phyloP scores from a whole-genome alignment of 2,113 vertebrate species.

The Emydura subglobosa region DNA sequence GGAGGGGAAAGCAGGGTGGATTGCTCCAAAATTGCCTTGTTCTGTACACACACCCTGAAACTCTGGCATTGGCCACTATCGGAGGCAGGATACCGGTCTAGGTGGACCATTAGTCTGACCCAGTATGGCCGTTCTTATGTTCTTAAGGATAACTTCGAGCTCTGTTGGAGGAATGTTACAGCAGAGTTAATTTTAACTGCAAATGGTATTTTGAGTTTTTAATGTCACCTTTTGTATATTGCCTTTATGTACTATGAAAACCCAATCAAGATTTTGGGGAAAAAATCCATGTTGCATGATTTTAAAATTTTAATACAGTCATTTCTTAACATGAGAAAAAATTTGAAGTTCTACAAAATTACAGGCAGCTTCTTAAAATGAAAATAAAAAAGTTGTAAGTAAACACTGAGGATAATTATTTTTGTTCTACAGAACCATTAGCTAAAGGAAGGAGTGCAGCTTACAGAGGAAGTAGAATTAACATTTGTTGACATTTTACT shows the following conservation, averaged over 20 bases:
- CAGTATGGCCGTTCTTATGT: too few relatives aligned
- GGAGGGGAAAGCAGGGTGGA: neutral
- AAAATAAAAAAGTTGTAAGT: conserved; percentile 78
- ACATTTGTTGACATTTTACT: conserved; percentile 83
- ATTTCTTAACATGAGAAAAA: neutral
- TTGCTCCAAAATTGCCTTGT: too few relatives aligned
- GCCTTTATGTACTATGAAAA: neutral
- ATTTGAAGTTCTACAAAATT: neutral
- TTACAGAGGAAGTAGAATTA: conserved; percentile 75
- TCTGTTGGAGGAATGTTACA: neutral
- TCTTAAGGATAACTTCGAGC: too few relatives aligned
- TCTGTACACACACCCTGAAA: too few relatives aligned
- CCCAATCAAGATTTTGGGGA: neutral
- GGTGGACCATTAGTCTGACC: too few relatives aligned
- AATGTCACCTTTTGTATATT: neutral
- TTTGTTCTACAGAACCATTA: conserved; percentile 66
- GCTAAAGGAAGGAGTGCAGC: conserved; percentile 63
- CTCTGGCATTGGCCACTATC: too few relatives aligned
- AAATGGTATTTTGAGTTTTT: neutral
- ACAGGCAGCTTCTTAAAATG: conserved; percentile 71
- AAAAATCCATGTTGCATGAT: rapidly evolving
- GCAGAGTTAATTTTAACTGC: neutral
- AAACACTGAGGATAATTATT: conserved; percentile 72
- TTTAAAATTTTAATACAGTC: neutral
- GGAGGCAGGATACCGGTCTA: too few relatives aligned